Conservation (phyloP, 64 coral and sea anemone species). For the Stichodactyla helianthus region DNA sequence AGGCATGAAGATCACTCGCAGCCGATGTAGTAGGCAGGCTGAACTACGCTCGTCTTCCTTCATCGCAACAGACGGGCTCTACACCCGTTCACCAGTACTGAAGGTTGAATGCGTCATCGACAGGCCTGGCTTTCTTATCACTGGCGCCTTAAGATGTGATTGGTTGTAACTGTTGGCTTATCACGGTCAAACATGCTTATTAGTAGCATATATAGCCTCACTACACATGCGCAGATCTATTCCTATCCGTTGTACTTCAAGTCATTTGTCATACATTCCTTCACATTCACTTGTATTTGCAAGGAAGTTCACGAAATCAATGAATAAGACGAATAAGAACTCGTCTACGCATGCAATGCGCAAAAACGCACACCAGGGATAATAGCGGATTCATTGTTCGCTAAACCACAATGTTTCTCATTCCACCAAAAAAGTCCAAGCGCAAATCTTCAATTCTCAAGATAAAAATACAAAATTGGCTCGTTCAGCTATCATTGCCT, state of each 20-base stretch:
- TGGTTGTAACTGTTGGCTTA: constrained; percentile 12
- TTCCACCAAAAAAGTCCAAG: neutral
- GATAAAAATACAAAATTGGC: neutral
- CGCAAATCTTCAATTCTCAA: neutral
- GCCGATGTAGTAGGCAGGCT: neutral
- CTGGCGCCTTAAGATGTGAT: constrained; percentile 4
- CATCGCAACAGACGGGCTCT: constrained; percentile 8
- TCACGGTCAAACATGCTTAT: neutral
- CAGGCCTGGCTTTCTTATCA: constrained; percentile 25
- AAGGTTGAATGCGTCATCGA: constrained; percentile 13
- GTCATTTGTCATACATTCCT: neutral
- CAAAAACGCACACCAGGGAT: neutral
- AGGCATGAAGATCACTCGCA: neutral
- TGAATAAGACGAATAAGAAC: neutral
- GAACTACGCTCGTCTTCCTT: neutral
- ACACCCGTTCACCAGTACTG: neutral
- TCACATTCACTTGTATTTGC: neutral
- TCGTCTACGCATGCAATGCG: neutral
- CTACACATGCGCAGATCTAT: neutral
- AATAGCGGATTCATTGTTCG: too few relatives aligned
- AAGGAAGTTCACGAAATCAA: neutral
- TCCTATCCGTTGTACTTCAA: neutral
- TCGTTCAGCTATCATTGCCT: neutral
- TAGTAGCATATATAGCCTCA: neutral
- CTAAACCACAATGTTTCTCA: neutral